Evolutionary conservation across 2,797 vertebrate genomes (phyloP).

Genomic region (Novumbra hubbsi): DNA sequence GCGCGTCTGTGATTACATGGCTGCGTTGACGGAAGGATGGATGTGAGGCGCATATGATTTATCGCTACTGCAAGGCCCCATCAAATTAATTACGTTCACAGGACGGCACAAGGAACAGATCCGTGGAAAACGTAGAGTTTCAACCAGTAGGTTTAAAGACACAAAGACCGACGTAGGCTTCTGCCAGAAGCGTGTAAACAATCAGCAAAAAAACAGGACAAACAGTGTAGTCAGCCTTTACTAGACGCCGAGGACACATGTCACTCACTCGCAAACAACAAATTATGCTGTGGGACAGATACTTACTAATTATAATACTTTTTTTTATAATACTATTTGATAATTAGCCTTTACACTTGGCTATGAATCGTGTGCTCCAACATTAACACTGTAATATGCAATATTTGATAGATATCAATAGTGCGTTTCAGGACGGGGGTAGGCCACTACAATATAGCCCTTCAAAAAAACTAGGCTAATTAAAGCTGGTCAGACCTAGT

Average conservation of each 20-base stretch:
- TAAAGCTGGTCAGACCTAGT: background rate
- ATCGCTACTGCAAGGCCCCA: conserved; percentile 23
- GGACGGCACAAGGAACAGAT: background rate
- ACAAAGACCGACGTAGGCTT: background rate
- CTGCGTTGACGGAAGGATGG: conserved; percentile 19
- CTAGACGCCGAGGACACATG: conserved; percentile 24
- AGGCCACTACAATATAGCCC: background rate
- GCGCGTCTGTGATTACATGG: background rate
- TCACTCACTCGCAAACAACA: background rate
- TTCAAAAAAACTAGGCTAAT: background rate
- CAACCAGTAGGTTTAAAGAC: conserved; percentile 23
- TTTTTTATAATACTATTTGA: too few species aligned
- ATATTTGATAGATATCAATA: background rate
- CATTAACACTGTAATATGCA: background rate
- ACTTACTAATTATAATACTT: too few species aligned
- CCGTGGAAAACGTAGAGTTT: conserved; percentile 26
- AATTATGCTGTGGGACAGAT: background rate
- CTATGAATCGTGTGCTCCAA: background rate
- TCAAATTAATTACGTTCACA: conserved; percentile 26
- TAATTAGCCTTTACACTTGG: background rate
- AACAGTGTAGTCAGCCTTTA: conserved; percentile 29
- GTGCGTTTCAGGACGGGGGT: background rate
- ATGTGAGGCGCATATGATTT: conserved; percentile 28
- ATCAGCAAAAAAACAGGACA: conserved; percentile 24
- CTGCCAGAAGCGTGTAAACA: conserved; percentile 50